Percentiles rank a stretch among this genome's conserved stretches.
These are phyloP conservation scores for Donacobius atricapilla DNA, from an alignment of 2,113 vertebrate genomes.

Conservation along the genomic window DNA sequence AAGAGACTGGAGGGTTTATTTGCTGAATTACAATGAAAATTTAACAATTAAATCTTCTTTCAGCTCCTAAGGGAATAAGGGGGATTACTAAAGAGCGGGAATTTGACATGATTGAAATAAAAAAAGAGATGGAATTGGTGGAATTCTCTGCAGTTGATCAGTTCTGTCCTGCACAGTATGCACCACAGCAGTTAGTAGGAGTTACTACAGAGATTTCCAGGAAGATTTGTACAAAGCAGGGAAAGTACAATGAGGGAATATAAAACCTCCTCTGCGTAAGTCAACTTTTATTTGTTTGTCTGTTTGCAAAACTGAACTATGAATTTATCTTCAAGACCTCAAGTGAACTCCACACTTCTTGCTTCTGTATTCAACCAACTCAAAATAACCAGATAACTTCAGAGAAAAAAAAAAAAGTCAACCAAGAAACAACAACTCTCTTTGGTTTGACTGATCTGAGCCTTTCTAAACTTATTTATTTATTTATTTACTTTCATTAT, in stretches of 20 bases:
- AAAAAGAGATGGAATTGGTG: slow-evolving; percentile 26
- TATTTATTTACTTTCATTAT: not conserved
- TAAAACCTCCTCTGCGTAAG: slow-evolving; percentile 13
- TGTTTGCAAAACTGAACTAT: slow-evolving; percentile 64
- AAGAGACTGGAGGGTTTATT: slow-evolving; percentile 71
- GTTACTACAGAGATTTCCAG: slow-evolving; percentile 35
- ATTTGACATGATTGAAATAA: slow-evolving; percentile 55
- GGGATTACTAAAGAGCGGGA: slow-evolving; percentile 68
- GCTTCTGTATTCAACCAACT: not conserved
- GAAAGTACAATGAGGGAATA: slow-evolving; percentile 15
- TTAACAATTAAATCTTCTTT: slow-evolving; percentile 80
- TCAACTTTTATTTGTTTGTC: slow-evolving; percentile 58
- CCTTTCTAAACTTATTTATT: not conserved
- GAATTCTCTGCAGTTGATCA: slow-evolving; percentile 18
- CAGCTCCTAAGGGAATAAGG: slow-evolving; percentile 60
- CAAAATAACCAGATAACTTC: slow-evolving; percentile 44
- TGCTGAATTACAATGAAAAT: slow-evolving; percentile 80
- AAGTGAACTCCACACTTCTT: not conserved
- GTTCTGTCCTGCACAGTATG: not conserved
- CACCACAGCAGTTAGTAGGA: slow-evolving; percentile 47
- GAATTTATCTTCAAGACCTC: slow-evolving; percentile 56
- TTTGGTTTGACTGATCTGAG: not conserved
- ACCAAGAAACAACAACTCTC: not conserved
- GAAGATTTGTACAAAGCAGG: slow-evolving; percentile 26
- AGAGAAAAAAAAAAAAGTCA: not conserved